Evolutionary conservation across 2,113 vertebrate genomes (phyloP).

Genomic region (Microcebus jonahi): DNA sequence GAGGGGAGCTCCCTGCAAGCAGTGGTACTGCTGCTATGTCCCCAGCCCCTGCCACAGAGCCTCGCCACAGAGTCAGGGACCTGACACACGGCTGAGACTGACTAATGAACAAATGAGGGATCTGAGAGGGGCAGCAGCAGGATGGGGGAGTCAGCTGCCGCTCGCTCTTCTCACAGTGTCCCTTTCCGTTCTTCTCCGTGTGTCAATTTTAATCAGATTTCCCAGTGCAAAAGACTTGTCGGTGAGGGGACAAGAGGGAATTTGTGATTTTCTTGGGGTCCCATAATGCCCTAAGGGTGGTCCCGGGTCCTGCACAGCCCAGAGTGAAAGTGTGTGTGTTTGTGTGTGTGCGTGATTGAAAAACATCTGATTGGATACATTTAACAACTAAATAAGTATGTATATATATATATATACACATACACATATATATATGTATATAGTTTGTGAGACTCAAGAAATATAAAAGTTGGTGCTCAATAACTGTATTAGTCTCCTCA

Average conservation of each 20-base stretch:
- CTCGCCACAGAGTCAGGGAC: not conserved
- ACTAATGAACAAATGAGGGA: not conserved
- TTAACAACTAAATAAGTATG: not conserved
- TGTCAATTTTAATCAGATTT: not conserved
- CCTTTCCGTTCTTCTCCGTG: not conserved
- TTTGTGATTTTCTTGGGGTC: not conserved
- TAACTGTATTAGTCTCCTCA: not conserved
- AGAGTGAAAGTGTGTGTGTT: not conserved
- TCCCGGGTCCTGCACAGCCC: not conserved
- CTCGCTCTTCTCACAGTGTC: not conserved
- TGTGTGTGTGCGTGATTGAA: not conserved
- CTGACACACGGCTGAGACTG: not conserved
- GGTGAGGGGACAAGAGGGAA: not conserved
- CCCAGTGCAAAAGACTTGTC: not conserved
- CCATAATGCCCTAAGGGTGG: not conserved
- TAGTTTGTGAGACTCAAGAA: not conserved
- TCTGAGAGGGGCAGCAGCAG: not conserved
- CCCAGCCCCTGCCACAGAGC: not conserved
- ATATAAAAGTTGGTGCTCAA: too few species aligned
- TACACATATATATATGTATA: too few species aligned
- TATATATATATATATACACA: too few species aligned
- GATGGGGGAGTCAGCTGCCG: not conserved
- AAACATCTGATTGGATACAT: not conserved
- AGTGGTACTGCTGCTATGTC: accelerated
- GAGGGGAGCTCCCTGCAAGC: not conserved